Evolutionary conservation across 2,113 vertebrate genomes (phyloP), one percentile per base, ranked within the genome.

Genomic region (Neomonachus schauinslandi): DNA sequence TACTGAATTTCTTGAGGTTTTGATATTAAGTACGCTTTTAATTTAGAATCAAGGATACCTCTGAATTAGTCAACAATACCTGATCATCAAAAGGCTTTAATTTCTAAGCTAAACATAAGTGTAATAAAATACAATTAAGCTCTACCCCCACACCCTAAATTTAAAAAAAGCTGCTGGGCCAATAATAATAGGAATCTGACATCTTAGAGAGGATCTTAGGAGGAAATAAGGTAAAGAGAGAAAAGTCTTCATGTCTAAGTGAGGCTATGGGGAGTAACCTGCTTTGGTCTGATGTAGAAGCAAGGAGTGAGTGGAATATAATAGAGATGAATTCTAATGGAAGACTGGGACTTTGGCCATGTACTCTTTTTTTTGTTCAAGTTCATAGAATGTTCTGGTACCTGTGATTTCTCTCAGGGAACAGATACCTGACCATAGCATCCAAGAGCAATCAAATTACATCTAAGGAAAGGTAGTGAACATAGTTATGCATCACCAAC

Each of bases 61-160:
- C 85, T 77, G 3, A 79, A 76, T 83, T 57, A 80, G 4, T 79
- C 2, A 55, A 33, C 5, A 95, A 80, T 76, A 80, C 10, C 2
- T 26, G 39, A 9, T 81, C 2, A 26, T 89, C 57, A 80, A 79
- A 67, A 97, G 74, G 5, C 13, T 84, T 91, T 84, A 63, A 93
- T 84, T 87, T 96, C 76, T 94, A 76, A 94, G 15, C 77, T 82
- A 53, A 90, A 86, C 19, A 14, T 51, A 76, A 82, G 11, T 46
- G 15, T 15, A 53, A 61, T 61, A 88, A 94, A 88, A 33, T 14
- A 74, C 14, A 19, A 74, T 88, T 89, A 51, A 90, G 55, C 12
- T 42, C 21, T 71, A 71, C n/a, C 4, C 9, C 1, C 42, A 18
- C 8, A 7, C 1, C 33, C 10, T 16, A 79, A 87, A 24, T 24